Percentiles rank a stretch among this genome's conserved stretches.
Conservation (phyloP, 1,140 invertebrate genomes). For the Drosophila sechellia region DNA sequence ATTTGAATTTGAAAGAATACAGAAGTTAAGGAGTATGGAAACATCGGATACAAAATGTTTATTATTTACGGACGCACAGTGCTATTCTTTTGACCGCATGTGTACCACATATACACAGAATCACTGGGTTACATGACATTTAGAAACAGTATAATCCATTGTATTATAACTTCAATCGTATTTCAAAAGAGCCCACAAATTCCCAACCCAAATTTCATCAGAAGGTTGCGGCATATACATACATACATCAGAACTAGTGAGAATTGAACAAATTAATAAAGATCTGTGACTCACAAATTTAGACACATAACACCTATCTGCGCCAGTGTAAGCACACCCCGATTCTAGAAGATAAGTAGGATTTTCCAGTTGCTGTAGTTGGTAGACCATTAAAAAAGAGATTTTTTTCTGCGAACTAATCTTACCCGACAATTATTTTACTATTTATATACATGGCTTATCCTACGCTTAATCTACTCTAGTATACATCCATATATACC, state of each 20-base stretch:
- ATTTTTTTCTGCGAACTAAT: slow-evolving; percentile 36
- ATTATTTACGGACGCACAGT: neutral
- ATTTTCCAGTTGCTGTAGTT: slow-evolving; percentile 29
- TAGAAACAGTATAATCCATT: neutral
- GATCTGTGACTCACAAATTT: neutral
- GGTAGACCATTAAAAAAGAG: slow-evolving; percentile 34
- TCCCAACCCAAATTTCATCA: neutral
- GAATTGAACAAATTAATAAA: slow-evolving; percentile 8
- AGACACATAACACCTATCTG: slow-evolving; percentile 3
- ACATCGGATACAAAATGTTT: neutral
- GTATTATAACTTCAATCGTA: neutral
- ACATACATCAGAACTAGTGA: slow-evolving; percentile 4
- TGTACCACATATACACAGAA: slow-evolving; percentile 8
- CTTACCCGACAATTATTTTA: slow-evolving; percentile 53
- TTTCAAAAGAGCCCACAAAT: neutral
- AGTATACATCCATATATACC: slow-evolving; percentile 43
- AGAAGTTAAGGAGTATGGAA: neutral
- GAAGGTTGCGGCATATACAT: neutral
- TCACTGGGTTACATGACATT: slow-evolving; percentile 3
- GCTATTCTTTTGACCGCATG: slow-evolving; percentile 23
- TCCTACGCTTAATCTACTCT: slow-evolving; percentile 55
- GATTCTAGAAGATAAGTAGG: slow-evolving; percentile 36
- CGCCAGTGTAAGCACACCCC: slow-evolving; percentile 5
- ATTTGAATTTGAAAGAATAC: neutral
- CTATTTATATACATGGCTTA: slow-evolving; percentile 55